These are phyloP conservation scores for Pelobates fuscus DNA, from an alignment of 2,113 vertebrate species.

Conservation along the genomic window DNA sequence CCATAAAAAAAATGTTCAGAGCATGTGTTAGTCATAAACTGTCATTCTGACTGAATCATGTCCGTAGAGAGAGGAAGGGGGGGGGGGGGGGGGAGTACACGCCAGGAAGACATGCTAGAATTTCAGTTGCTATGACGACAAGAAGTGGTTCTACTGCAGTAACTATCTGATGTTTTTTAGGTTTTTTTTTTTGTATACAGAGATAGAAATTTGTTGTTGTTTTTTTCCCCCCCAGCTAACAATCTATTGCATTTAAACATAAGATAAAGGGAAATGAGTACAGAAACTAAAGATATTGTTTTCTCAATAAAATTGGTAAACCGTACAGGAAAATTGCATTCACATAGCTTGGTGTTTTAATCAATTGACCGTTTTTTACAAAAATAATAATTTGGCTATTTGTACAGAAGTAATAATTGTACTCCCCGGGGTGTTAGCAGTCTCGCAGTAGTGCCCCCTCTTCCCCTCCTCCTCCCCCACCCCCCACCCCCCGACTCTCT, in stretches of 20 bases:
- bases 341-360: no score
- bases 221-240: constrained; percentile 26
- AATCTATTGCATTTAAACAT: constrained; percentile 13
- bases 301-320: no score
- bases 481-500: no score
- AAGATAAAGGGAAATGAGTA: neutral
- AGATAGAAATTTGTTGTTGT: constrained; percentile 29
- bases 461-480: no score
- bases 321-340: no score
- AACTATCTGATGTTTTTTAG: constrained; percentile 38
- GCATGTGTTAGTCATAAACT: constrained; percentile 35
- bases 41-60: constrained; percentile 30
- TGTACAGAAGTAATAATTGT: no score
- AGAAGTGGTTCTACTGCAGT: constrained; percentile 41
- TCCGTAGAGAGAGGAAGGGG: constrained; percentile 27
- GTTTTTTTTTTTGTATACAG: constrained; percentile 48
- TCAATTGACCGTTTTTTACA: no score
- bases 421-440: no score
- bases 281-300: neutral
- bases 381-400: no score
- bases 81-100: constrained; percentile 10
- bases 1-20: constrained; percentile 13
- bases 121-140: constrained; percentile 46
- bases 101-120: constrained; percentile 29
- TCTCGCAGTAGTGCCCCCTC: no score